A percentile compares a stretch with the other conserved stretches of the same genome.
phyloP scores from a whole-genome alignment of 1,140 invertebrate species.

The Apis cerana region DNA sequence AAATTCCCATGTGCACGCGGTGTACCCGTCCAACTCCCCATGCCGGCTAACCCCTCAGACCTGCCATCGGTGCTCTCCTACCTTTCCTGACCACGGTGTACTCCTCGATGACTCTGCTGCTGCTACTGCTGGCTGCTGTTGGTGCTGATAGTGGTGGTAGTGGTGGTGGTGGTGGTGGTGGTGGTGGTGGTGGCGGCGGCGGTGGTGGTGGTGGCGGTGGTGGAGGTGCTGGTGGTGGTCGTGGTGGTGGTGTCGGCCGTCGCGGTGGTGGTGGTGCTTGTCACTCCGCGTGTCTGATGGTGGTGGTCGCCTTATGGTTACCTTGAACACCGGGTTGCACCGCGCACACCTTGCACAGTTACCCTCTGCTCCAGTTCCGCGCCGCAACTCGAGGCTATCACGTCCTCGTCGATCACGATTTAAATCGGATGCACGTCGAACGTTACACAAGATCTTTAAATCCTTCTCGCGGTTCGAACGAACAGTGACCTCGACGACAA shows the following conservation, averaged over 20 bases:
- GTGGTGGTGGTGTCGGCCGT: constrained; percentile 9
- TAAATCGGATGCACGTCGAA: background rate
- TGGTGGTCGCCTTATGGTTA: constrained; percentile 52
- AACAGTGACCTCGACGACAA: background rate
- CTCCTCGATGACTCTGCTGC: constrained; percentile 20
- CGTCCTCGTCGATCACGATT: constrained; percentile 2
- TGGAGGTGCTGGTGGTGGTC: constrained; percentile 28
- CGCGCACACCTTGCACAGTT: constrained; percentile 67
- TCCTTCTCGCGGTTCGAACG: background rate
- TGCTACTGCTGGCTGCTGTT: background rate
- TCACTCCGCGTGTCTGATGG: constrained; percentile 36
- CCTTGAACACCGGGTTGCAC: constrained; percentile 63
- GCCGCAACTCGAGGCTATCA: constrained; percentile 10
- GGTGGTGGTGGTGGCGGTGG: constrained; percentile 18
- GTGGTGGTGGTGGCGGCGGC: constrained; percentile 37
- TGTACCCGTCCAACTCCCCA: constrained; percentile 62
- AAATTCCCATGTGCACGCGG: constrained; percentile 71
- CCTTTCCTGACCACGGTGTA: constrained; percentile 19
- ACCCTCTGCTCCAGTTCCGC: constrained; percentile 66
- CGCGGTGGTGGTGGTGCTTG: constrained; percentile 44
- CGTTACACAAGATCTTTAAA: background rate
- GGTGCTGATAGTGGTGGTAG: constrained; percentile 25
- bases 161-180: constrained; percentile 31
- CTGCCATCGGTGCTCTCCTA: constrained; percentile 26
- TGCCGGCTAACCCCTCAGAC: constrained; percentile 33